Base-by-base conservation (phyloP, 1,140 invertebrate species). In the Drosophila ercepeae region DNA sequence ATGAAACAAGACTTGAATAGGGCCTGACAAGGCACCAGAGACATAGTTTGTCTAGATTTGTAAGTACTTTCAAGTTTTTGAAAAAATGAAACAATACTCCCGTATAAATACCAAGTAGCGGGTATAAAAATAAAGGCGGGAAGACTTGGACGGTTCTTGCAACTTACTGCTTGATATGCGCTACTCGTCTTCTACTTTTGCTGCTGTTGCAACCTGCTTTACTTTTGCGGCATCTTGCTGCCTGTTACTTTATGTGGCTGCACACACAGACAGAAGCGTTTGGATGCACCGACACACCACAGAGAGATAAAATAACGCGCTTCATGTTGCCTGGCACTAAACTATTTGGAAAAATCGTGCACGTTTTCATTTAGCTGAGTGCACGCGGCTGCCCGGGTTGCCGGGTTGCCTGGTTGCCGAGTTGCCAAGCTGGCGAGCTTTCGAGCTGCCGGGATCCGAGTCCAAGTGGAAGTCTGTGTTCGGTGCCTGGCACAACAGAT, bases 331-430 rank as follows among this genome's bases (percentile, higher is more conserved):
- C 63, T 61, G 63, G 60, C 74, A 74, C 58, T 77, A 74, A 82
- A 88, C 77, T 88, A 75, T 88, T 88, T 88, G 74, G 60, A 70
- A 70, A 77, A 86, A 88, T 78, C 78, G 78, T 74, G 77, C 82
- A 88, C 82, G 82, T 88, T 88, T 88, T 88, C 82, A 88, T 88
- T 88, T 88, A 88, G 82, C 82, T 88, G 82, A 88, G 82, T 88
- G 82, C 82, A 88, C 64, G 78, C 73, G 58, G 64, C 78, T 81
- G 77, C 51, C 49, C 45, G 29, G 27, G 72, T 52, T 71, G 32
- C 41, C 52, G 27, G 46, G 51, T 34, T 75, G 67, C 53, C 36
- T 13, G 8, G 29, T 11, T 39, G 34, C n/a, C 4, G 34, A 39
- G 39, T n/a, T 39, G 36, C 36, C 14, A 2, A 19, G 39, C 34